Base-by-base conservation (phyloP, 1,140 invertebrate species). In the Heliconius nattereri region DNA sequence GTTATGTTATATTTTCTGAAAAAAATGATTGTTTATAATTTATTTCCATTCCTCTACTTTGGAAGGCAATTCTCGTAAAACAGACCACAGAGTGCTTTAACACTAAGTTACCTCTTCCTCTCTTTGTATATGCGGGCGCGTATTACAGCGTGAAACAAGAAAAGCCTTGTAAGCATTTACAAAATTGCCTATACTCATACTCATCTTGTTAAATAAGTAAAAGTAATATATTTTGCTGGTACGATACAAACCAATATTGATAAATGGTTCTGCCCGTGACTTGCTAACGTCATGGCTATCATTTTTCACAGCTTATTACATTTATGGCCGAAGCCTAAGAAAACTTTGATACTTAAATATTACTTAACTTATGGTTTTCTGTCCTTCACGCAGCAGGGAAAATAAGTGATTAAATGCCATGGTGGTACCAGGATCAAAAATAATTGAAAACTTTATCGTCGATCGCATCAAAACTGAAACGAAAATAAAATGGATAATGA, bases 271-370 rank as follows among this genome's bases (percentile, higher is more conserved):
- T 84, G 85, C 83, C 80, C 84, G 84, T 90, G 89, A 90, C 89
- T 90, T 85, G 89, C 89, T 81, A 83, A 85, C 82, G 84, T 78
- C 78, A 75, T 29, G 35, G 73, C 78, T 72, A 83, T 87, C 88
- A 89, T 89, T 89, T 89, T 89, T 89, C 86, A 89, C 83, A 81
- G 85, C 81, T 78, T 87, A 88, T 89, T 87, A 85, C 82, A 84
- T 78, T 78, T 70, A 81, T 74, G 45, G 73, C 13, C 75, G 20
- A 78, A 77, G 70, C 75, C 75, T 76, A 73, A 54, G 71, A 75
- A 78, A 76, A 81, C 76, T 81, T 81, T 40, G 73, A 78, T 57
- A 78, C 76, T 81, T 78, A 52, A 49, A 81, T 57, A 60, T 78
- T 75, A 75, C 40, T 32, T 20, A 52, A 26, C 32, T 74, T 54